Conservation (phyloP, 2,113 vertebrate genomes). For the Antennarius striatus region DNA sequence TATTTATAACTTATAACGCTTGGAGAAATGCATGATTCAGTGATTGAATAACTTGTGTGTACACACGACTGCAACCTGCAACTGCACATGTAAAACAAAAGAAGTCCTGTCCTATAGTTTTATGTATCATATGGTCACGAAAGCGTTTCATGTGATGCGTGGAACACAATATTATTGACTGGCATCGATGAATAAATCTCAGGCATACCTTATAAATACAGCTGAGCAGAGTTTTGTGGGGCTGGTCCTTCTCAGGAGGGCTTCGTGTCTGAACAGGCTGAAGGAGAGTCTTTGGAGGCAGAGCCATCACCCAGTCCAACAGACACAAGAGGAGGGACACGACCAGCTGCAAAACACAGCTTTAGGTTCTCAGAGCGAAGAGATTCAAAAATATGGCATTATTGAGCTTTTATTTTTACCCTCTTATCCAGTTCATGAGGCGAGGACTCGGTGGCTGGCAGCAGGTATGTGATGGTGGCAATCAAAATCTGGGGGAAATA, state of each 20-base stretch:
- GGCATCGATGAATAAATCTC: not conserved
- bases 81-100: too few species aligned
- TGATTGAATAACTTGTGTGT: too few species aligned
- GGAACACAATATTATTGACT: too few species aligned
- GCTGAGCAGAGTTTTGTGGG: conserved; percentile 90
- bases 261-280: conserved; percentile 85
- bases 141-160: not conserved
- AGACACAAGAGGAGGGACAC: conserved; percentile 96
- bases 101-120: not conserved
- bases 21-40: too few species aligned
- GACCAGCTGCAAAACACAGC: conserved; percentile 83
- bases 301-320: conserved; percentile 98
- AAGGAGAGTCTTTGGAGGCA: conserved; percentile 91
- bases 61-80: too few species aligned
- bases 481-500: conserved; percentile 86
- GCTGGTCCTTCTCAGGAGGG: conserved; percentile 86
- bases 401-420: conserved; percentile 74
- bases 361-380: not conserved
- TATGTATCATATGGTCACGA: not conserved
- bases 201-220: conserved; percentile 92
- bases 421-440: conserved; percentile 96
- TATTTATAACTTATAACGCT: too few species aligned
- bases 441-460: conserved; percentile 93
- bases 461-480: conserved; percentile 94
- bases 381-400: not conserved